Percentiles rank a stretch among this genome's conserved stretches.
Evolutionary conservation across 2,113 vertebrate genomes (phyloP).

Genomic region (Pterophyllum scalare): DNA sequence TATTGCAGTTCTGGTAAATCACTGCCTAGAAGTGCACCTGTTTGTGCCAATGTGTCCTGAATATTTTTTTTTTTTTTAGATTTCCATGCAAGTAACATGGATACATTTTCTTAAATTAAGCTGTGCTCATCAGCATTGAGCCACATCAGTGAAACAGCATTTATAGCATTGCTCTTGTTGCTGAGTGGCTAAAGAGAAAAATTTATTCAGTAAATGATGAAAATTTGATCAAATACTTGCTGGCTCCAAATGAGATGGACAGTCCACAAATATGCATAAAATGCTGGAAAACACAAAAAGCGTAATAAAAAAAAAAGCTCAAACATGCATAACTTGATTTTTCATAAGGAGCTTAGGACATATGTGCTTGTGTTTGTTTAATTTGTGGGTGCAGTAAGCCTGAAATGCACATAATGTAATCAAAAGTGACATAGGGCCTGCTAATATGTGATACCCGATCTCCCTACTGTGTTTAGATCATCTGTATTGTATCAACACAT

Average conservation of each 20-base stretch:
- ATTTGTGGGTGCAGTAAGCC: neutral
- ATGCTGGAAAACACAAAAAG: neutral
- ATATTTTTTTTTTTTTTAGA: neutral
- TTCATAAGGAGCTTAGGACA: neutral
- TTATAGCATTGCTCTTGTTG: neutral
- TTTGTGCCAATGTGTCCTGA: neutral
- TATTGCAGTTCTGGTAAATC: neutral
- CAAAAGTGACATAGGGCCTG: conserved; percentile 36
- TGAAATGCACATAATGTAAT: conserved; percentile 33
- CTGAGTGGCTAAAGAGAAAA: neutral
- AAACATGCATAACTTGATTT: neutral
- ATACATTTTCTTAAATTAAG: conserved; percentile 13
- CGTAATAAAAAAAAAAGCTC: conserved; percentile 26
- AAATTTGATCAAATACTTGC: conserved; percentile 21
- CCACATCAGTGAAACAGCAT: conserved; percentile 6
- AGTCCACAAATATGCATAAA: conserved; percentile 33
- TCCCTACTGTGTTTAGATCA: conserved; percentile 54
- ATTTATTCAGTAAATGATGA: conserved; percentile 19
- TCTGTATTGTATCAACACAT: conserved; percentile 68
- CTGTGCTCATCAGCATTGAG: conserved; percentile 7
- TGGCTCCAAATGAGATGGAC: conserved; percentile 1
- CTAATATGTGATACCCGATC: conserved; percentile 36
- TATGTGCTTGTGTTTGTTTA: conserved; percentile 4
- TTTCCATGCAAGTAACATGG: neutral
- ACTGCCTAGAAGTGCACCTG: neutral